Evolutionary conservation across 1,140 invertebrate species (phyloP).

Genomic region (Papilio helenus): DNA sequence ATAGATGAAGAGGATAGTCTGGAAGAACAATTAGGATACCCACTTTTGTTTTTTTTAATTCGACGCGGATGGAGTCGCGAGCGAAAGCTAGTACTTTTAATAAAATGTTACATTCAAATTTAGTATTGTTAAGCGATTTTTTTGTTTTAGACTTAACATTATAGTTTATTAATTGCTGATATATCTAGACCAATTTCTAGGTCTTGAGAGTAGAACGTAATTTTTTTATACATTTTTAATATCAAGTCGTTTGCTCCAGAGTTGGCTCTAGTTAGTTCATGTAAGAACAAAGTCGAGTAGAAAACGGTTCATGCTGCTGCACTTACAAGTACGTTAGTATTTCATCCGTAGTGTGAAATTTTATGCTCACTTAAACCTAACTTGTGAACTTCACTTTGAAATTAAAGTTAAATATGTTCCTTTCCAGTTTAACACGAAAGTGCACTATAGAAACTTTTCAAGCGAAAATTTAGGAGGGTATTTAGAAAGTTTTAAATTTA

Average conservation of each 20-base stretch:
- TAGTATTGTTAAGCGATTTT: too few species aligned
- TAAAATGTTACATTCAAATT: too few species aligned
- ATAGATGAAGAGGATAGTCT: too few species aligned
- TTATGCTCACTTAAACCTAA: not conserved
- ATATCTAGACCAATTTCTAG: not conserved
- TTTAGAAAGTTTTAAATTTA: slow-evolving; percentile 22
- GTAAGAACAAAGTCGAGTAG: not conserved
- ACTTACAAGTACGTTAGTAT: not conserved
- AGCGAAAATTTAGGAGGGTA: not conserved
- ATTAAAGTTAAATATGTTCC: not conserved
- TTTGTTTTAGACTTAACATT: too few species aligned
- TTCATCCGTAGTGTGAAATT: slow-evolving; percentile 15
- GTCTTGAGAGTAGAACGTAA: not conserved
- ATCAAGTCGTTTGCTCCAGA: not conserved
- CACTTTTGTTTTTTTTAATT: too few species aligned
- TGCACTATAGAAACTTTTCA: not conserved
- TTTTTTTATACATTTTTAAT: not conserved
- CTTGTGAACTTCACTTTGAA: slow-evolving; percentile 8
- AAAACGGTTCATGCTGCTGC: not conserved
- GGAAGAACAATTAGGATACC: too few species aligned
- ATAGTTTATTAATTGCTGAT: not conserved
- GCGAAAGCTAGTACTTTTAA: too few species aligned
- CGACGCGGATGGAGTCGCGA: too few species aligned
- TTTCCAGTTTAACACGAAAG: not conserved
- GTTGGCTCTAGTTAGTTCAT: not conserved